These are phyloP conservation scores for Ia io DNA, from an alignment of 2,113 vertebrate genomes.

Conservation along the genomic window DNA sequence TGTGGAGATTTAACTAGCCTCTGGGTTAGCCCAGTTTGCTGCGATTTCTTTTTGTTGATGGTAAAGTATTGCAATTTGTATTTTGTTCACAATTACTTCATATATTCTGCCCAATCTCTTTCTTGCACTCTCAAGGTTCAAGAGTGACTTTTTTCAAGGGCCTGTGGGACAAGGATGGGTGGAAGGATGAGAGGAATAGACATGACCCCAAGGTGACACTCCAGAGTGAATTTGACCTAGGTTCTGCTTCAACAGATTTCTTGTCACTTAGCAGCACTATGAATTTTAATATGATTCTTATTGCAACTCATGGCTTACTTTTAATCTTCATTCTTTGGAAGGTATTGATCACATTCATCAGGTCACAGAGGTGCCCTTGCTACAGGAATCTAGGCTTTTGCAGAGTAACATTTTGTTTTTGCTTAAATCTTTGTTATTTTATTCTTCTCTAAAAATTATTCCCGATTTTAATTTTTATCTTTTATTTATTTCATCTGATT, in stretches of 20 bases:
- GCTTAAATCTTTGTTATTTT: conserved; percentile 18
- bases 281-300: conserved; percentile 63
- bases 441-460: background rate
- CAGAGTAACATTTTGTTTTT: background rate
- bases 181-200: background rate
- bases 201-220: background rate
- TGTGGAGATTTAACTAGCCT: conserved; percentile 23
- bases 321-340: conserved; percentile 45
- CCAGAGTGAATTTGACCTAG: conserved; percentile 39
- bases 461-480: background rate
- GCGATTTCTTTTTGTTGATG: background rate
- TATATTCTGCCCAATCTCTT: background rate
- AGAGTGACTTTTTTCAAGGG: background rate
- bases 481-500: background rate
- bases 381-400: background rate
- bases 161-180: background rate
- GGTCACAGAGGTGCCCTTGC: conserved; percentile 27
- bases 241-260: conserved; percentile 39
- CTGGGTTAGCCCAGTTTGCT: background rate
- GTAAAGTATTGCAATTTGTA: background rate
- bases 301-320: conserved; percentile 40
- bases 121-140: background rate
- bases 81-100: background rate
- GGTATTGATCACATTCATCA: conserved; percentile 49
- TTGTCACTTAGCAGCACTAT: conserved; percentile 37